Percentiles rank a stretch among this genome's conserved stretches.
These are phyloP conservation scores for Beaufortia kweichowensis DNA, from an alignment of 2,113 vertebrate species.

Conservation along the genomic window DNA sequence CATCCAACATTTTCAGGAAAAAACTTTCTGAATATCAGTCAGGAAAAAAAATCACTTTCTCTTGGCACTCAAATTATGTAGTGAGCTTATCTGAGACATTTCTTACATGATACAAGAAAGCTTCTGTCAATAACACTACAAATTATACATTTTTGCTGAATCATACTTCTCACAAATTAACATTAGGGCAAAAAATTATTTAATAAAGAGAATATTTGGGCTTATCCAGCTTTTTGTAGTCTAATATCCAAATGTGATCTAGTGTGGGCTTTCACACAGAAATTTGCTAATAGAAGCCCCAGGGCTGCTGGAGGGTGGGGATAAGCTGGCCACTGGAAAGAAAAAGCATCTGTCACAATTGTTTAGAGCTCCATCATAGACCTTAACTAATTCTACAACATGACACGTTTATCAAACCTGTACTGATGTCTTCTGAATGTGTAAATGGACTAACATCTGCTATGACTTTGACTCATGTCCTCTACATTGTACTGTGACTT, in stretches of 20 bases:
- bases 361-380: neutral
- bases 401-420: no score
- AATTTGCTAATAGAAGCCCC: neutral
- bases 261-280: neutral
- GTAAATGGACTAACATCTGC: neutral
- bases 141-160: no score
- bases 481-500: neutral
- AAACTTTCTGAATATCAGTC: no score
- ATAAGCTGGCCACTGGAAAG: neutral
- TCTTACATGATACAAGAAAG: no score
- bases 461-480: neutral
- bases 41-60: no score
- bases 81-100: no score
- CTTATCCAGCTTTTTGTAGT: slow-evolving; percentile 1
- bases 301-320: neutral
- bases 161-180: no score
- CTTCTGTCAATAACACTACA: no score
- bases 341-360: no score
- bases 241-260: slow-evolving; percentile 8
- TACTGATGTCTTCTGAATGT: neutral
- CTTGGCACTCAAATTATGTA: no score
- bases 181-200: neutral
- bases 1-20: no score
- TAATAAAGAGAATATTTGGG: neutral
- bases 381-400: no score